Base-by-base conservation (phyloP, 2,888 invertebrate genomes). In the Epinotia bilunana region DNA sequence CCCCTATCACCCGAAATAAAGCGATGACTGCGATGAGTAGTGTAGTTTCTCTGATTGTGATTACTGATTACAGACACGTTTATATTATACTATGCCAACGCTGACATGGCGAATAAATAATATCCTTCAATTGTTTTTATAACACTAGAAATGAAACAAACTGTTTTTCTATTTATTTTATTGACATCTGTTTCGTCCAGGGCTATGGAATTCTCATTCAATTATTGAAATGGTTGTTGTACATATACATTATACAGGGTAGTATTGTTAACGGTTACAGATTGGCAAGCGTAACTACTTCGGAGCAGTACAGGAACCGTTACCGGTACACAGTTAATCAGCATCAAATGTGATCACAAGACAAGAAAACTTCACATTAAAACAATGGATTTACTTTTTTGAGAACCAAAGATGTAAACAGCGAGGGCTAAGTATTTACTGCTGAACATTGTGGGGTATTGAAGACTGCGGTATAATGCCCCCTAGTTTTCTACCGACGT, bases 141-240 rank as follows among this genome's bases (percentile, higher is more conserved):
- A 6, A 6, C 33, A 33, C 33, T 33, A 33, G 33, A 33, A 33
- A 33, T 33, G 5, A 33, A 33, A 33, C 33, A 33, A 33, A 33
- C 5, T 33, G 33, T 33, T 33, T 33, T 33, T 16, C 49, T 16
- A 16, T 16, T 49, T 16, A 55, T 71, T 74, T 74, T 74, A 74
- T 71, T 74, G 70, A 65, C 49, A 70, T 71, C 49, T 23, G 49
- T 65, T 53, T 70, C 39, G 16, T 65, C 64, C 23, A 18, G 39
- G 63, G 63, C 49, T 69, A 58, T 53, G 18, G 64, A 70, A 49
- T 46, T 33, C 20, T 55, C 20, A n/a, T 49, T 43, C 57, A 62
- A 60, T 69, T 33, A 61, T 61, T 43, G 18, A n/a, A 43, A 61
- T 18, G n/a, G 13, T 23, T 18, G 49, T 43, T 33, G 33, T 33